Percentiles rank a stretch among this genome's conserved stretches.
phyloP scores from a whole-genome alignment of 2,113 vertebrate species.

The Polypterus bichir region DNA sequence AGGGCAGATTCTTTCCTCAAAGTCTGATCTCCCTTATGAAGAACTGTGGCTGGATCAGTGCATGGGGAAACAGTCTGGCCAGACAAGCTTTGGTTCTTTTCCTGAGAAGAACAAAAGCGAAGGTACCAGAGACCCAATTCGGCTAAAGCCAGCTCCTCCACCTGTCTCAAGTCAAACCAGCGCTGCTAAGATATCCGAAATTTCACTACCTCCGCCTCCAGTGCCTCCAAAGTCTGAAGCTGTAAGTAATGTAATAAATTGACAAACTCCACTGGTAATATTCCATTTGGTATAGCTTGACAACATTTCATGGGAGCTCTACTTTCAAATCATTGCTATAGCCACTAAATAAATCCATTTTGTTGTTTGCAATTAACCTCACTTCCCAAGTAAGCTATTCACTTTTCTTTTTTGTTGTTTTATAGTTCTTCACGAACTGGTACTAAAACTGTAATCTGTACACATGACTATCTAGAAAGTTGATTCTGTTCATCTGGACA shows the following conservation, averaged over 20 bases:
- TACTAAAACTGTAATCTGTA: no score
- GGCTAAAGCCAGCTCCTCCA: constrained; percentile 49
- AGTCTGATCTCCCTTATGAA: constrained; percentile 79
- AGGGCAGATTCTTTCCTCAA: constrained; percentile 38
- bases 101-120: constrained; percentile 57
- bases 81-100: constrained; percentile 36
- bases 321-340: no score
- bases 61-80: constrained; percentile 36
- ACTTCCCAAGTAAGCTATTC: no score
- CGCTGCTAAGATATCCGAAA: constrained; percentile 54
- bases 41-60: constrained; percentile 88
- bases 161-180: constrained; percentile 42
- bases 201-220: constrained; percentile 79
- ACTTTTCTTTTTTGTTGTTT: no score
- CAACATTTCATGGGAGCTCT: no score
- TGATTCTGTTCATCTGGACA: no score
- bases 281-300: no score
- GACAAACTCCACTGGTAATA: no score
- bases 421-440: no score
- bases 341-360: no score
- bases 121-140: constrained; percentile 44
- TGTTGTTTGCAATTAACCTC: no score
- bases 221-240: constrained; percentile 98
- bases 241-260: constrained; percentile 57
- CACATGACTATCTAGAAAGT: no score